Evolutionary conservation across 2,113 vertebrate genomes (phyloP), one percentile per base, ranked within the genome.

Genomic region (Mirza zaza): DNA sequence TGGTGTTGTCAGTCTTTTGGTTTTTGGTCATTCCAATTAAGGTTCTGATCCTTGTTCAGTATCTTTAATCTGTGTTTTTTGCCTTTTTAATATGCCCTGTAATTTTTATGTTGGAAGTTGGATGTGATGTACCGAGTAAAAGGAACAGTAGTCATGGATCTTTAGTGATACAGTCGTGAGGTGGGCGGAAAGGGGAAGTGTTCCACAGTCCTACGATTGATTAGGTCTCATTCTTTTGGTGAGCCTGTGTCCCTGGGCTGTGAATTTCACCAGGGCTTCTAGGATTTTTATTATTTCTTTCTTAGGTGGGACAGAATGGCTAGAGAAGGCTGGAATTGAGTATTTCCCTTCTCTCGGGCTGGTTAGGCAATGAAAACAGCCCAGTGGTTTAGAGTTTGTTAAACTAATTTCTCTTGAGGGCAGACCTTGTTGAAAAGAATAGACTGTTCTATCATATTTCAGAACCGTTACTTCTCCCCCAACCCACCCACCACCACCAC

Each of bases 131-230:
- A 20, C 34, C 29, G 1, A n/a, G 52, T 75, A 17, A 55, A 55
- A 42, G 48, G 48, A 84, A 29, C 4, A 32, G 18, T 5, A 7
- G 23, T n/a, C 34, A 7, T 2, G 14, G 81, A 5, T 29, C 20
- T 52, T 42, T 29, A 32, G 71, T 21, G 15, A 42, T 34, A 15
- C 2, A 3, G 23, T 15, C 15, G 8, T 55, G 25, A 50, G 25
- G 34, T 17, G 25, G 25, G 13, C 1, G 6, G 6, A 36, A 25
- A 0, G 9, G 36, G 32, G 0, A 20, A 55, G 59, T n/a, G 3
- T 9, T 48, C 39, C 4, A 0, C 3, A 12, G 14, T 8, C 13
- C 59, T 70, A 8, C 14, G 32, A 39, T 8, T n/a, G 32, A 39
- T 8, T n/a, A 18, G 32, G 13, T n/a, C 11, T 81, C 50, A n/a